Evolutionary conservation across 2,888 invertebrate species (phyloP).

Genomic region (Pterobdella sp.): DNA sequence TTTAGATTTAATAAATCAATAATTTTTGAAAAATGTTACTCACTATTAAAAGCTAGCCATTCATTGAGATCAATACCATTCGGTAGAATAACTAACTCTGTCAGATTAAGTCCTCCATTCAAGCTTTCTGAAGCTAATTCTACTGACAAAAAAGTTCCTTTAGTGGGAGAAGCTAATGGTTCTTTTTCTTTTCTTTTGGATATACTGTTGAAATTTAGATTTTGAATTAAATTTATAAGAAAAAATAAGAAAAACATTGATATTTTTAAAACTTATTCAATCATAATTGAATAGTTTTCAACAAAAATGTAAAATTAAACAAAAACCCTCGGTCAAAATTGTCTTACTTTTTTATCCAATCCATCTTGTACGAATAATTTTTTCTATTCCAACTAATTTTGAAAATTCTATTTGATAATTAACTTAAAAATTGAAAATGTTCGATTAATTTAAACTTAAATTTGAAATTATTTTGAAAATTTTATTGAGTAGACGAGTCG

Average conservation of each 20-base stretch:
- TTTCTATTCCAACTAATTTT: no score
- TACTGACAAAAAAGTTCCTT: conserved; percentile 52
- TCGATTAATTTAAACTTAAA: background rate
- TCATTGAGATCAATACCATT: conserved; percentile 93
- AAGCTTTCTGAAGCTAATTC: conserved; percentile 78
- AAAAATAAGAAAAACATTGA: background rate
- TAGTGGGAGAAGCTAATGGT: conserved; percentile 51
- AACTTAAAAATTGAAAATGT: background rate
- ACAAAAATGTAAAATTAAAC: background rate
- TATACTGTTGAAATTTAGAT: conserved; percentile 62
- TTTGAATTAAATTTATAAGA: background rate
- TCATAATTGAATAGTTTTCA: background rate
- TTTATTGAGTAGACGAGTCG: background rate
- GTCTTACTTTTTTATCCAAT: conserved; percentile 23
- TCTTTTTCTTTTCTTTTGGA: conserved; percentile 92
- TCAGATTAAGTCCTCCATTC: conserved; percentile 79
- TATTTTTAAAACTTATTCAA: background rate
- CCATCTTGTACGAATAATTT: conserved; percentile 3
- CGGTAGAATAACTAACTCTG: conserved; percentile 85
- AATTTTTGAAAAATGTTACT: conserved; percentile 49
- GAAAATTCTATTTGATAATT: background rate
- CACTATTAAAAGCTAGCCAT: conserved; percentile 98
- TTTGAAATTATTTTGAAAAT: background rate
- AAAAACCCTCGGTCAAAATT: background rate
- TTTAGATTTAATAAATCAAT: background rate